These are phyloP conservation scores for Gymnogyps californianus DNA, from an alignment of 2,113 vertebrate species.

Conservation along the genomic window DNA sequence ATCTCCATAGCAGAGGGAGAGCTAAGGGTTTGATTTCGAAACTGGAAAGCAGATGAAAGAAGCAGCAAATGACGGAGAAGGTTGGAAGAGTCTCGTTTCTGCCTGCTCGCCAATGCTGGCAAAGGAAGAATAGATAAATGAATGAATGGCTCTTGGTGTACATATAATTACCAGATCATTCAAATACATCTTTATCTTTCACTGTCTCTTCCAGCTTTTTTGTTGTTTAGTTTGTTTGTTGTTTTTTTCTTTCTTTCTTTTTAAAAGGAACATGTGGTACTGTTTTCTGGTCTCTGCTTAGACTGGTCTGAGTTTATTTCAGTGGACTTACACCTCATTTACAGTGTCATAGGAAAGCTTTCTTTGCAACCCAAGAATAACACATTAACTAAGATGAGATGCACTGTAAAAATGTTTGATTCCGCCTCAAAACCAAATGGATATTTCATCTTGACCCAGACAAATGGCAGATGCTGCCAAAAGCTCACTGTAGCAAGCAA, in stretches of 20 bases:
- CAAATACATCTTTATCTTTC: not conserved
- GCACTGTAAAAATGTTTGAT: not conserved
- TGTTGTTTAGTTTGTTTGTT: not conserved
- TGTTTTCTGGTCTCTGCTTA: not conserved
- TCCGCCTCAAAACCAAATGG: not conserved
- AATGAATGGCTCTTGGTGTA: not conserved
- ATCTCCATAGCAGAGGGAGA: not conserved
- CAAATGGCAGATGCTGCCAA: slow-evolving; percentile 24
- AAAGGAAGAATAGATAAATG: not conserved
- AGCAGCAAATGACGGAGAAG: not conserved
- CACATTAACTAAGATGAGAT: not conserved
- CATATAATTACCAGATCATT: slow-evolving; percentile 6
- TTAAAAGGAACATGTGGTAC: not conserved
- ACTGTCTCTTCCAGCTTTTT: not conserved
- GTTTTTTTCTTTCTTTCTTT: not conserved
- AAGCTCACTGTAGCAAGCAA: not conserved
- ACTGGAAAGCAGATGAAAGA: slow-evolving; percentile 15
- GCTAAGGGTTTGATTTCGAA: not conserved
- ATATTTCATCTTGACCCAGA: slow-evolving; percentile 10
- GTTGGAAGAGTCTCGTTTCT: not conserved
- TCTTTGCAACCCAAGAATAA: not conserved
- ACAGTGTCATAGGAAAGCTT: not conserved
- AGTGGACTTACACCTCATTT: not conserved
- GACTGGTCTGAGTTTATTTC: not conserved
- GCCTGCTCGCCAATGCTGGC: not conserved